phyloP scores from a whole-genome alignment of 1,140 invertebrate species.

The Nomia melanderi region DNA sequence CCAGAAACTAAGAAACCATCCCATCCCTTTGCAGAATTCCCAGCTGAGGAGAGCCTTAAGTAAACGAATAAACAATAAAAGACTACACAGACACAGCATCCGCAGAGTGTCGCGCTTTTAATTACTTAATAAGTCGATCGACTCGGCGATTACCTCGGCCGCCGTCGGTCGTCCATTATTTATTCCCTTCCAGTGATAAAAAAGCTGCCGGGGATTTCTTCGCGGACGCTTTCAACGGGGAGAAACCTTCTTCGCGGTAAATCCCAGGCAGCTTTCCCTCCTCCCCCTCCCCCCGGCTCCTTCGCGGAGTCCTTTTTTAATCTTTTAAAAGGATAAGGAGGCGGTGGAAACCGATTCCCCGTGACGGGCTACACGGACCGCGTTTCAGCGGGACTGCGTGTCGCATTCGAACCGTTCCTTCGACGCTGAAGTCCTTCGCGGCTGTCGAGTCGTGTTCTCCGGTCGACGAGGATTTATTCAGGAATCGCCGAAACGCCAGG shows the following conservation, averaged over 20 bases:
- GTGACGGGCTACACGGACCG: constrained; percentile 31
- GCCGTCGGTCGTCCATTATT: neutral
- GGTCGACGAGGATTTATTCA: too few species aligned
- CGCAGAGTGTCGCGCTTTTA: neutral
- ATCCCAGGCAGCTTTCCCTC: constrained; percentile 19
- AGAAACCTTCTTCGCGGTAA: constrained; percentile 33
- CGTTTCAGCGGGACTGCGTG: constrained; percentile 14
- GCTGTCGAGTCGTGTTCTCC: too few species aligned
- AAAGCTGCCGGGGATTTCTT: neutral
- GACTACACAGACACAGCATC: neutral
- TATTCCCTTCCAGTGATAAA: neutral
- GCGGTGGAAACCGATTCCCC: constrained; percentile 7
- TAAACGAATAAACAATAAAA: neutral
- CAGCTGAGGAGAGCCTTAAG: too few species aligned
- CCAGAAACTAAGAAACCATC: too few species aligned
- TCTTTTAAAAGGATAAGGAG: constrained; percentile 48
- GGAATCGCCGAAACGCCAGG: too few species aligned
- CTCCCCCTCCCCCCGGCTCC: neutral
- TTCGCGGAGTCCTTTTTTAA: constrained; percentile 31
- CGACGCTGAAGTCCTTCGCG: constrained; percentile 15
- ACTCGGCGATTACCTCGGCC: neutral
- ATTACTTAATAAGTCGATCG: neutral
- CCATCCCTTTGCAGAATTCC: too few species aligned
- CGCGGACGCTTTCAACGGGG: neutral
- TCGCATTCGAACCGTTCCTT: neutral